A percentile compares a stretch with the other conserved stretches of the same genome.
These are phyloP conservation scores for Pantherophis vulpinus DNA, from an alignment of 2,797 vertebrate species.

Conservation along the genomic window DNA sequence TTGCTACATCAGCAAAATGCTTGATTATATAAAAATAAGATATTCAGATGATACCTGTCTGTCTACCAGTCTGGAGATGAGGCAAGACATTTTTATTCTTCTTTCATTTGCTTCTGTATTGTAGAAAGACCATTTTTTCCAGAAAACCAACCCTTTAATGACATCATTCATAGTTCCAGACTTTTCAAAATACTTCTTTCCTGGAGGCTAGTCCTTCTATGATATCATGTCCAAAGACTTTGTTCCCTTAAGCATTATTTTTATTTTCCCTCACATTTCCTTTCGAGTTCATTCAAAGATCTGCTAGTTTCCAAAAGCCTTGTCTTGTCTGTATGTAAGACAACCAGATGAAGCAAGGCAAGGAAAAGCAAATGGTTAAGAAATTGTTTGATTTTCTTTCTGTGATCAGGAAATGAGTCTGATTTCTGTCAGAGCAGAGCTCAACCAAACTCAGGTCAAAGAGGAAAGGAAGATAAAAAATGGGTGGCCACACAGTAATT, in stretches of 20 bases:
- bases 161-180: neutral
- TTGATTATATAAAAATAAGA: neutral
- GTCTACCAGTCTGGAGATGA: neutral
- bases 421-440: neutral
- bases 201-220: neutral
- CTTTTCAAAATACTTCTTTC: neutral
- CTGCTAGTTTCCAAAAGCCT: neutral
- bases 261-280: neutral
- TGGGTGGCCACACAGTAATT: neutral
- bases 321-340: neutral
- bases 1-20: neutral
- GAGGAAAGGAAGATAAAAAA: neutral
- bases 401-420: neutral
- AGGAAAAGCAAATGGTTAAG: neutral
- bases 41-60: neutral
- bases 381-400: neutral
- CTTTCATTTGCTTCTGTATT: neutral
- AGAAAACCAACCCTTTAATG: neutral
- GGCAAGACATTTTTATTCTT: neutral
- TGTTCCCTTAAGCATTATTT: neutral
- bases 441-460: neutral
- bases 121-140: neutral
- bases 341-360: neutral
- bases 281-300: neutral
- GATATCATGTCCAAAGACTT: neutral